Evolutionary conservation across 1,140 invertebrate genomes (phyloP), one percentile per base, ranked within the genome.

Genomic region (Drosophila tani): DNA sequence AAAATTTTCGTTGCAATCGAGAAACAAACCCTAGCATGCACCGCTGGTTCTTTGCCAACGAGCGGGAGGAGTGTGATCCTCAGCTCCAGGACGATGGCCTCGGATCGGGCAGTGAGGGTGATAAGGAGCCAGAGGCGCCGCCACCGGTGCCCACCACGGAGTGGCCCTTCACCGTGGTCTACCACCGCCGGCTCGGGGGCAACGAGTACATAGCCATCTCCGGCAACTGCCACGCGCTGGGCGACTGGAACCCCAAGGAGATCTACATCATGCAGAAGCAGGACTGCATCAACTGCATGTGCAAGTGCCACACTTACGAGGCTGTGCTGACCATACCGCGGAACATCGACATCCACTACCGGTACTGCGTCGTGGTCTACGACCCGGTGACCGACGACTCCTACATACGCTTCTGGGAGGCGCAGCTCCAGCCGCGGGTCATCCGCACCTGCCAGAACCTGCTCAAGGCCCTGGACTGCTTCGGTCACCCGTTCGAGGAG

Each of bases 371-470:
- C 50, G 96, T 96, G 81, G 93, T 94, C 38, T 82, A 94, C 11
- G 93, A 94, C 76, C 92, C 94, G 73, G 76, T 90, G 66, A 79
- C 92, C 38, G 93, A 94, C 90, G 93, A 94, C 67, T 79, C 96
- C 2, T 94, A 97, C 35, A 95, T 98, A n/a, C 94, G 96, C 17
- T 94, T 93, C 78, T 98, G 97, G 97, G 97, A 98, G 93, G 96
- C 96, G 3, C 95, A 96, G 88, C 93, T 96, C 40, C 92, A 93
- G 49, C 96, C 97, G 35, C 93, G 97, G 55, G 59, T 91, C 24
- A 93, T 94, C 14, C 91, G 92, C 11, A 68, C 41, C 9, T 91
- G 70, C 35, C 56, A 77, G 27, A 90, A 67, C n/a, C 73, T 57
- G 91, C 91, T 82, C 69, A 93, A 65, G 77, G 53, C 6, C 35